Evolutionary conservation across 2,888 invertebrate species (phyloP), one percentile per base, ranked within the genome.

Genomic region (Drosophila emarginata): DNA sequence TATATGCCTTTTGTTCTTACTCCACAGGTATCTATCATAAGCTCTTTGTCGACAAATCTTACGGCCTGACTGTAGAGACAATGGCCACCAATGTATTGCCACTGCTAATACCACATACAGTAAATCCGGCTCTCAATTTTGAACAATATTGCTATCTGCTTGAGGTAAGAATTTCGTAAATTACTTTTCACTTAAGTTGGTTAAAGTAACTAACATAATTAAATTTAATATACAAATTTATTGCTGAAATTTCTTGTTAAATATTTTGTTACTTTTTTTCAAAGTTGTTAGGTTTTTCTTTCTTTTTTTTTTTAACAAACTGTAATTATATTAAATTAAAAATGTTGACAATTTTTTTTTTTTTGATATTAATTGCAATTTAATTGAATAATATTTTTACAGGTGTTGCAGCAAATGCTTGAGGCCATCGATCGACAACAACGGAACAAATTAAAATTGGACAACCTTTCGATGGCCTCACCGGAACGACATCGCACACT

Each of bases 61-160:
- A 96, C 91, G 98, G 97, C 45, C 93, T 99, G 79, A 96, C 96
- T 3, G 95, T 97, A 56, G 97, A 96, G 90, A 93, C 98, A 85
- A 96, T 99, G 95, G 98, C 98, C 6, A 97, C 97, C 11, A 95
- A 96, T 90, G 97, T 98, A 87, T 96, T 99, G 94, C 99, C 98
- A 6, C 94, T 96, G 12, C 93, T 99, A 61, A 95, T 98, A 66
- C 98, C 98, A 18, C 97, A 97, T 91, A 96, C 97, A 1, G 96
- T 98, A 67, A 98, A 98, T 92, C 97, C 98, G 12, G 94, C 95
- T 50, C 93, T 97, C 72, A 96, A 95, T 90, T 92, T 97, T 87
- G 96, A 97, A 77, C 96, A 97, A 92, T 97, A 97, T 90, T 95
- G 94, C 64, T 93, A 94, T 78, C 93, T 97, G 32, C 93, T 97